phyloP scores from a whole-genome alignment of 2,797 vertebrate genomes.

The Odontamblyopus rebecca region DNA sequence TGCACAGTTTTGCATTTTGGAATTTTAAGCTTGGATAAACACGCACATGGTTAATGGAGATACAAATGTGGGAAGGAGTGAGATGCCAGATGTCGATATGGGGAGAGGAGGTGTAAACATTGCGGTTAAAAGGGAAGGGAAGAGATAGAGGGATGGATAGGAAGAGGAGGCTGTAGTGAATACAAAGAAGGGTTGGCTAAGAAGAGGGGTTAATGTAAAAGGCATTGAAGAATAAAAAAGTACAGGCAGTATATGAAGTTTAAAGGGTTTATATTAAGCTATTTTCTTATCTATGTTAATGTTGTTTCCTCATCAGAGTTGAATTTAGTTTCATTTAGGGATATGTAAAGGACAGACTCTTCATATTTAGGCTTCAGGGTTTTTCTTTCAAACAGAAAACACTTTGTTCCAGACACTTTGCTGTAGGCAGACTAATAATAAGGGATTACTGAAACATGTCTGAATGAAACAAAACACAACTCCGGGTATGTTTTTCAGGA shows the following conservation, averaged over 20 bases:
- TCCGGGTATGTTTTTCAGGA: no score
- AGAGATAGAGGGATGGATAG: slow-evolving; percentile 3
- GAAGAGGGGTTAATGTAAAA: neutral
- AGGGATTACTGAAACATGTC: no score
- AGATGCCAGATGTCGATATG: slow-evolving; percentile 4
- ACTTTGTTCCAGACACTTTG: no score
- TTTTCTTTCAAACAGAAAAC: no score
- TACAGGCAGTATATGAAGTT: neutral
- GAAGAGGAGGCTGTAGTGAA: neutral
- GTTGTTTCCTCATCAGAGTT: no score
- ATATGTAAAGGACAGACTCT: no score
- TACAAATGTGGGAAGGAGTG: slow-evolving; percentile 14
- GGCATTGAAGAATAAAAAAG: neutral
- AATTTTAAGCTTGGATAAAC: slow-evolving; percentile 36
- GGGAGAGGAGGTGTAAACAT: slow-evolving; percentile 29
- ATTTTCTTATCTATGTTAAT: no score
- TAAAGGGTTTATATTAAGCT: no score
- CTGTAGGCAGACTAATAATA: no score
- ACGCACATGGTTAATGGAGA: slow-evolving; percentile 41
- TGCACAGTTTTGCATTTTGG: slow-evolving; percentile 32
- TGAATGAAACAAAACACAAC: no score
- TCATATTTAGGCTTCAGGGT: no score
- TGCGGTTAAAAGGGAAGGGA: slow-evolving; percentile 47
- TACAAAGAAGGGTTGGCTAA: neutral
- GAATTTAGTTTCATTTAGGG: no score